Evolutionary conservation across 2,888 invertebrate genomes (phyloP).

Genomic region (Diplazon laetatorius): DNA sequence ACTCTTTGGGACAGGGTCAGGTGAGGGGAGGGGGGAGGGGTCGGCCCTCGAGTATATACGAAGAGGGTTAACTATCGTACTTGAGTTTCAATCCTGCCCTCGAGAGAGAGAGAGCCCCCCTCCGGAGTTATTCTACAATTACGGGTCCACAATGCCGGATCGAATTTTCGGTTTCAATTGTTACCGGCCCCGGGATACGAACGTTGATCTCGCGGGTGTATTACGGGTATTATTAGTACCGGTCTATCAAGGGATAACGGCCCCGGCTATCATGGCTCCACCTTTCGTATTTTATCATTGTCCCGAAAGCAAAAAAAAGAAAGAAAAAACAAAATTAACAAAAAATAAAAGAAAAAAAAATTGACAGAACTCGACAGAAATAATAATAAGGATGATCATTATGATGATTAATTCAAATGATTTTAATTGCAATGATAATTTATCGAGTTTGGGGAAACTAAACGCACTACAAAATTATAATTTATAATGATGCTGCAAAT

Average conservation of each 20-base stretch:
- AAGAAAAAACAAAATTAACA: not conserved
- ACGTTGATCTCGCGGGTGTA: slow-evolving; percentile 43
- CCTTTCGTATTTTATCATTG: not conserved
- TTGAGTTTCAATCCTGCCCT: slow-evolving; percentile 55
- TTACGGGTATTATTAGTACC: slow-evolving; percentile 31
- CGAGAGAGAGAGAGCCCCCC: too few relatives aligned
- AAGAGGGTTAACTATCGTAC: slow-evolving; percentile 61
- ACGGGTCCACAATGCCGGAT: slow-evolving; percentile 51
- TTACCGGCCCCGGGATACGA: slow-evolving; percentile 40
- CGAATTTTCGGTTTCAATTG: slow-evolving; percentile 54
- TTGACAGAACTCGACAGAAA: too few relatives aligned
- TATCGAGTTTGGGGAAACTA: too few relatives aligned
- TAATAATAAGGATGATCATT: too few relatives aligned
- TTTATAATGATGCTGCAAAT: too few relatives aligned
- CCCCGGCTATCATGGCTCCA: slow-evolving; percentile 1
- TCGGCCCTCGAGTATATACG: slow-evolving; percentile 51
- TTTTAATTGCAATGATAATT: too few relatives aligned
- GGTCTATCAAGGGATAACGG: slow-evolving; percentile 24
- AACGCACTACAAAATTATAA: too few relatives aligned
- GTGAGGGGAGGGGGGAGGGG: too few relatives aligned
- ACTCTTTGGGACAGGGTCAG: slow-evolving; percentile 16
- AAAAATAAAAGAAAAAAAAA: too few relatives aligned
- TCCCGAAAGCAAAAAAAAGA: not conserved
- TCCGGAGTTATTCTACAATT: slow-evolving; percentile 56
- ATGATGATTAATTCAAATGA: not conserved